Conservation (phyloP, 2,888 invertebrate genomes). For the Resseliella maxima region DNA sequence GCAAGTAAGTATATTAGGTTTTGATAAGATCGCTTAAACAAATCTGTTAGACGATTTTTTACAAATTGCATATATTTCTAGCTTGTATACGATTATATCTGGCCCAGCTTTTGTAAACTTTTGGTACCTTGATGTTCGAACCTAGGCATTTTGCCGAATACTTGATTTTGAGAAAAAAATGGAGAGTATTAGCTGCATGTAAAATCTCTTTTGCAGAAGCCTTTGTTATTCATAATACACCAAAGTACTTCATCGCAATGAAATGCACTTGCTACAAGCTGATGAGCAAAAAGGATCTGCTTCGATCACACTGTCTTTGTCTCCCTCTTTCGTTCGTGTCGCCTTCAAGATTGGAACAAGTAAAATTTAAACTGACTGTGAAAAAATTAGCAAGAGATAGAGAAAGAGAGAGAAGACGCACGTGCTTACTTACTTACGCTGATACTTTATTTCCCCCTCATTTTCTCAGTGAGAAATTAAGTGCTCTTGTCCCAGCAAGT, state of each 20-base stretch:
- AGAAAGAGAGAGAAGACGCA: no score
- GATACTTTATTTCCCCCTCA: not conserved
- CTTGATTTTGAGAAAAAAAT: not conserved
- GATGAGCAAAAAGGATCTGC: not conserved
- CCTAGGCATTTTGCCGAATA: not conserved
- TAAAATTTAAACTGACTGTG: not conserved
- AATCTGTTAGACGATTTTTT: slow-evolving; percentile 31
- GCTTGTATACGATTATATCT: not conserved
- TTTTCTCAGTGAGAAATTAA: slow-evolving; percentile 38
- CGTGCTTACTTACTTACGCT: no score
- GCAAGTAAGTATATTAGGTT: slow-evolving; percentile 37
- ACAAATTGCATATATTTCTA: not conserved
- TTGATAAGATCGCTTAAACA: slow-evolving; percentile 41
- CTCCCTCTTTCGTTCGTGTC: no score
- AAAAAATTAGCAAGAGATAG: not conserved
- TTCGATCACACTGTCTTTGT: not conserved
- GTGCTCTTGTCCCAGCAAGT: slow-evolving; percentile 43
- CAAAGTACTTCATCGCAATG: not conserved
- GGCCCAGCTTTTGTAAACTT: not conserved
- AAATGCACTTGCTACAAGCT: not conserved
- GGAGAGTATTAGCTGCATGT: not conserved
- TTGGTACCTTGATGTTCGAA: not conserved
- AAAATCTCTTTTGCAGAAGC: not conserved
- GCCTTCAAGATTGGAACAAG: not conserved
- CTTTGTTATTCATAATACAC: slow-evolving; percentile 1